Base-by-base conservation (phyloP, 1,140 invertebrate genomes). In the Propsilocerus akamusi region DNA sequence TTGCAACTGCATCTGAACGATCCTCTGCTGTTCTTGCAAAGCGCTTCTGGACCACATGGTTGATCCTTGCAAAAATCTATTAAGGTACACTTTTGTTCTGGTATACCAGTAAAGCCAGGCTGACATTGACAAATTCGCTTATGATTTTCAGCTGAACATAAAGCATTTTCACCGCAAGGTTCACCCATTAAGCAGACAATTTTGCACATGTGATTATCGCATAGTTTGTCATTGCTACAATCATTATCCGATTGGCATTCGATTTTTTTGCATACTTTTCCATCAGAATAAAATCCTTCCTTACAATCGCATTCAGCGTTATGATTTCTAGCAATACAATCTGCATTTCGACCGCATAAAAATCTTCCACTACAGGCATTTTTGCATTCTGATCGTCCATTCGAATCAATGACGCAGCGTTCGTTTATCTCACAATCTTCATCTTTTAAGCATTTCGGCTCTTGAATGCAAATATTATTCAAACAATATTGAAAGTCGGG, bases 21-120 rank as follows among this genome's bases (percentile, higher is more conserved):
- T 47, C 86, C 89, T 54, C 80, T 70, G 4, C 77, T 75, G 60
- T 91, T 94, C 53, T 79, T 75, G 64, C 93, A 97, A 49, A 76
- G 67, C 0, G 88, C 86, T 34, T 80, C 79, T 26, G 79, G 74
- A n/a, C 81, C 86, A 64, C 89, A 93, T 7, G 86, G 86, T 49
- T 75, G 73, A 53, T 75, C 73, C 11, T 72, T 69, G 60, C 89
- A 93, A 57, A 80, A 86, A 63, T 92, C 82, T 37, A 91, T 80
- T 24, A 80, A 64, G 34, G 71, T 63, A 58, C 88, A 93, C 12
- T 76, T 78, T 26, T 59, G 67, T 10, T 73, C 60, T 2, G 85
- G 75, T 67, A 88, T 76, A 10, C 86, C 86, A 8, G 83, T 86
- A 58, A 79, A 90, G 1, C 87, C 87, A 12, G 86, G 84, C 62